phyloP scores from a whole-genome alignment of 2,113 vertebrate genomes.

The Paracanthobrama guichenoti region DNA sequence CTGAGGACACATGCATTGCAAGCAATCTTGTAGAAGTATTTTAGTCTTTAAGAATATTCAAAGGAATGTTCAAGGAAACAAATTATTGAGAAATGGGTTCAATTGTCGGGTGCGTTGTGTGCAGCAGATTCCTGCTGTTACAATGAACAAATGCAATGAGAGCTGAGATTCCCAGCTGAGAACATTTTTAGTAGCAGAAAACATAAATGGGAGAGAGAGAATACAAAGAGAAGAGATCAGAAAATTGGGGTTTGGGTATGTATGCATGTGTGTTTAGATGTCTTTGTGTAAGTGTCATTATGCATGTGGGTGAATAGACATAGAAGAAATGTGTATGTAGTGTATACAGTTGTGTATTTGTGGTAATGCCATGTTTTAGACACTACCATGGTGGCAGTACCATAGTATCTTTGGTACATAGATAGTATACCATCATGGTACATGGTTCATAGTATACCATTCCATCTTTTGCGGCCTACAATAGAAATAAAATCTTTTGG shows the following conservation, averaged over 20 bases:
- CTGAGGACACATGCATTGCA: neutral
- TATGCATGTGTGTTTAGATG: slow-evolving; percentile 66
- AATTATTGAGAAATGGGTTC: neutral
- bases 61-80: neutral
- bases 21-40: neutral
- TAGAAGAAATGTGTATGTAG: neutral
- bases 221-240: neutral
- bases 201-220: neutral
- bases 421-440: too few species aligned
- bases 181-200: neutral
- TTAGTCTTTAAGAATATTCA: neutral
- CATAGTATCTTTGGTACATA: too few species aligned
- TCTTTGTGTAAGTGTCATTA: slow-evolving; percentile 43
- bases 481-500: neutral
- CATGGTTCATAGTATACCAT: too few species aligned
- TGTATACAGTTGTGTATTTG: neutral
- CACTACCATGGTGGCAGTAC: neutral
- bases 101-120: neutral
- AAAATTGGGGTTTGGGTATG: neutral
- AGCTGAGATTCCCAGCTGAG: slow-evolving; percentile 14
- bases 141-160: slow-evolving; percentile 4
- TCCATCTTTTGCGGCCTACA: neutral
- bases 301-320: neutral
- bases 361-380: slow-evolving; percentile 1
- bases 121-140: neutral